Evolutionary conservation across 1,140 invertebrate genomes (phyloP).

Genomic region (Saccostrea echinata): DNA sequence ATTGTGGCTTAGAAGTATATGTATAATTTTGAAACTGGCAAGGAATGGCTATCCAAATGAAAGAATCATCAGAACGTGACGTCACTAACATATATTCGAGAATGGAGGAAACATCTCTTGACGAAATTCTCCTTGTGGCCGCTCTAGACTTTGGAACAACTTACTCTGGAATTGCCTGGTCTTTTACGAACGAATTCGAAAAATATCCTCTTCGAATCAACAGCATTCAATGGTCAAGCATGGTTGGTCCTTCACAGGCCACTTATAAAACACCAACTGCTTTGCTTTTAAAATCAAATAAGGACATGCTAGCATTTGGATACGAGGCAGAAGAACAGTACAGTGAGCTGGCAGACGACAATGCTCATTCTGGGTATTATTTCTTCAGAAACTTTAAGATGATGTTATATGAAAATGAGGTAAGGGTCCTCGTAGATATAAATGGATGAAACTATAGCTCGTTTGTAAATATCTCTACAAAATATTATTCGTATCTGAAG

Average conservation of each 20-base stretch:
- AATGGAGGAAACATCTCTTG: not conserved
- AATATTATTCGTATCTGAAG: too few species aligned
- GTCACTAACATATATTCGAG: not conserved
- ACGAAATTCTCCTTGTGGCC: conserved; percentile 27
- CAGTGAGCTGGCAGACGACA: not conserved
- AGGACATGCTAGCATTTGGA: conserved; percentile 47
- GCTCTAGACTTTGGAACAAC: conserved; percentile 57
- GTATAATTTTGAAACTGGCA: not conserved
- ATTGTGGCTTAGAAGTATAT: too few species aligned
- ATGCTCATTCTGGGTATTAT: conserved; percentile 16
- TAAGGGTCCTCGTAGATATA: not conserved
- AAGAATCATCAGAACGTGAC: not conserved
- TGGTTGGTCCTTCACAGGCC: not conserved
- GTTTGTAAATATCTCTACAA: not conserved
- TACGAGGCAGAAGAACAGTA: conserved; percentile 43
- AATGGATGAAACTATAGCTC: not conserved
- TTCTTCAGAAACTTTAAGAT: conserved; percentile 53
- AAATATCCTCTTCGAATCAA: conserved; percentile 18
- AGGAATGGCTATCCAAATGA: not conserved
- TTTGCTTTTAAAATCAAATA: conserved; percentile 36
- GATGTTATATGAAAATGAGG: conserved; percentile 35
- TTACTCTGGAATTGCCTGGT: conserved; percentile 51
- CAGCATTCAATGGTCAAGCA: not conserved
- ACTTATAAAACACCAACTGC: conserved; percentile 34
- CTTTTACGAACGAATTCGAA: conserved; percentile 10